These are phyloP conservation scores for Mythimna ferrago DNA, from an alignment of 2,888 invertebrate genomes.

Conservation along the genomic window DNA sequence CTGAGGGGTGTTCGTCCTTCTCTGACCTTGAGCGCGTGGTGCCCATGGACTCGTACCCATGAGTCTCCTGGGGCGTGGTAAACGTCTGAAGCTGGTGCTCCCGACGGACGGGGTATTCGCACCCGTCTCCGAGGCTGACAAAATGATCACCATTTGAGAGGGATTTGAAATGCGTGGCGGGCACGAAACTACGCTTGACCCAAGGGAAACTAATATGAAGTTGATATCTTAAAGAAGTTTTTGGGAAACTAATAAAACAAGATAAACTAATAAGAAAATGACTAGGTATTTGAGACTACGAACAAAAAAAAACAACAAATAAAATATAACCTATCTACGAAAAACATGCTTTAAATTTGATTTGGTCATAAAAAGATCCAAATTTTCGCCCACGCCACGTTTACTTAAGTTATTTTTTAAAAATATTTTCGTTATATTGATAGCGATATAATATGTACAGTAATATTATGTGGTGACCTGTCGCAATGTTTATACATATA, in stretches of 20 bases:
- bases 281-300: not conserved
- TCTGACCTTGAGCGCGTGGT: conserved; percentile 96
- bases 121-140: conserved; percentile 97
- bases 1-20: conserved; percentile 69
- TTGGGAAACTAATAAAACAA: not conserved
- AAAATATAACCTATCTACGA: conserved; percentile 1
- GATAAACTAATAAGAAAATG: not conserved
- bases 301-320: not conserved
- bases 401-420: conserved; percentile 5
- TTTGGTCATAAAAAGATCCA: conserved; percentile 12
- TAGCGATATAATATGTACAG: conserved; percentile 31
- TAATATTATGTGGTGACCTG: conserved; percentile 18
- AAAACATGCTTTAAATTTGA: not conserved
- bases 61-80: conserved; percentile 83
- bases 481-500: conserved; percentile 20
- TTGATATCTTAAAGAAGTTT: not conserved
- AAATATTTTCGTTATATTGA: conserved; percentile 13
- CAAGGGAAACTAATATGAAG: not conserved
- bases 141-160: conserved; percentile 73
- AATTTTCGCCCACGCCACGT: conserved; percentile 61
- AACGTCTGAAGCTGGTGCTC: conserved; percentile 91
- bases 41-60: conserved; percentile 97
- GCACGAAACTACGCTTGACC: conserved; percentile 53
- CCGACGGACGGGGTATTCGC: conserved; percentile 95
- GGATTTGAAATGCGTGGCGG: conserved; percentile 61